Conservation (phyloP, 2,888 invertebrate genomes). For the Phyllotreta cruciferae region DNA sequence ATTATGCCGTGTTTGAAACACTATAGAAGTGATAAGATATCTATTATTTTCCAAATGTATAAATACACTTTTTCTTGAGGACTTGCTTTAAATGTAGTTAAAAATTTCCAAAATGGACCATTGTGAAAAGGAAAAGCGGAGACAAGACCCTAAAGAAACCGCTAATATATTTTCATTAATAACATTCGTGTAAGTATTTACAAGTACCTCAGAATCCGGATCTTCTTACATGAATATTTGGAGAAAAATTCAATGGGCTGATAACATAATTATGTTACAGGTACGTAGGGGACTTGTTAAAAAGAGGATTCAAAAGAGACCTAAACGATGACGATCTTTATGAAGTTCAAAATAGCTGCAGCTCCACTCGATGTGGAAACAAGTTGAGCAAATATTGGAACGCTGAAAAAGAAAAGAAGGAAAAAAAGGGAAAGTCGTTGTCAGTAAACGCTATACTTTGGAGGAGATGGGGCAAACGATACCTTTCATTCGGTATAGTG, state of each 20-base stretch:
- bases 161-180: conserved; percentile 46
- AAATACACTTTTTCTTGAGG: not conserved
- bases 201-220: not conserved
- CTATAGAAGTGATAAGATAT: conserved; percentile 12
- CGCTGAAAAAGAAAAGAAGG: conserved; percentile 25
- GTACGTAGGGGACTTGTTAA: conserved; percentile 71
- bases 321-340: conserved; percentile 68
- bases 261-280: conserved; percentile 57
- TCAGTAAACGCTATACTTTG: conserved; percentile 37
- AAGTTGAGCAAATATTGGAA: conserved; percentile 51
- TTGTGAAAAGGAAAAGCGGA: conserved; percentile 41
- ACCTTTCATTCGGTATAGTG: conserved; percentile 35
- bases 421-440: conserved; percentile 25
- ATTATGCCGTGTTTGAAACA: not conserved
- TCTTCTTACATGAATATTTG: not conserved
- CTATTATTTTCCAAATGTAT: conserved; percentile 6
- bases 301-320: conserved; percentile 69
- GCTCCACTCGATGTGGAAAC: conserved; percentile 42
- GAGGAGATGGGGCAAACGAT: conserved; percentile 38
- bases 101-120: conserved; percentile 42
- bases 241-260: not conserved
- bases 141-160: conserved; percentile 44
- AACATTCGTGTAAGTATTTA: conserved; percentile 45
- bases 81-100: not conserved
- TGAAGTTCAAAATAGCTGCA: conserved; percentile 60